Evolutionary conservation across 1,140 invertebrate genomes (phyloP).

Genomic region (Dysdera silvatica): DNA sequence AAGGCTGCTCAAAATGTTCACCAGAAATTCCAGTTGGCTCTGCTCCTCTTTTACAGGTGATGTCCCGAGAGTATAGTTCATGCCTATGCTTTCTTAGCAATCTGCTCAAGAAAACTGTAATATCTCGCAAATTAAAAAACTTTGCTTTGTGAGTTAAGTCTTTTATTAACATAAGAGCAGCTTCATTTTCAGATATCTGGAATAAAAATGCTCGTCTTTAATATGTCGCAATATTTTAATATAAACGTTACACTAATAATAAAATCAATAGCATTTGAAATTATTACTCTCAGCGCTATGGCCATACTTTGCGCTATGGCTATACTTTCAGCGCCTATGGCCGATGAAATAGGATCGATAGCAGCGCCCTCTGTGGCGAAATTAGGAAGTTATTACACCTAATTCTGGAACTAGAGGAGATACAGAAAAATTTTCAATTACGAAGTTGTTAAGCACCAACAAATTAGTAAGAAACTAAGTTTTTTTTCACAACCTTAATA

Average conservation of each 20-base stretch:
- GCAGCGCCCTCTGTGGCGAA: too few relatives aligned
- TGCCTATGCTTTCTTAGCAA: conserved; percentile 20
- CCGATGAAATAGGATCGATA: too few relatives aligned
- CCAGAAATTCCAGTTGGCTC: conserved; percentile 22
- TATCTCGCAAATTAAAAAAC: conserved; percentile 20
- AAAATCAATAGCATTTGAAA: too few relatives aligned
- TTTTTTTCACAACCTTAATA: too few relatives aligned
- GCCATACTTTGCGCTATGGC: too few relatives aligned
- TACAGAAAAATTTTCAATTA: too few relatives aligned
- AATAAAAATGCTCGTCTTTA: not conserved
- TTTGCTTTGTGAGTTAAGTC: conserved; percentile 22
- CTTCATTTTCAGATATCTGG: conserved; percentile 25
- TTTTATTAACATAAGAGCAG: conserved; percentile 21
- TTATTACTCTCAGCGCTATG: too few relatives aligned
- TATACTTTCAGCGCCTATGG: too few relatives aligned
- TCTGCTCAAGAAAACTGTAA: conserved; percentile 18
- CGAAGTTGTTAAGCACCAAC: too few relatives aligned
- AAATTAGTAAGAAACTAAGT: too few relatives aligned
- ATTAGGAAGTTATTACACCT: too few relatives aligned
- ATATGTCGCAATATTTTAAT: not conserved
- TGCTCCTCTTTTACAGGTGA: conserved; percentile 25
- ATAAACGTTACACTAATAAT: not conserved
- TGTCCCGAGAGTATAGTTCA: conserved; percentile 20
- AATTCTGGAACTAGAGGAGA: too few relatives aligned
- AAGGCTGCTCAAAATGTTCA: conserved; percentile 40